Conservation (phyloP, 2,113 vertebrate species). For the Oenanthe oenanthe region DNA sequence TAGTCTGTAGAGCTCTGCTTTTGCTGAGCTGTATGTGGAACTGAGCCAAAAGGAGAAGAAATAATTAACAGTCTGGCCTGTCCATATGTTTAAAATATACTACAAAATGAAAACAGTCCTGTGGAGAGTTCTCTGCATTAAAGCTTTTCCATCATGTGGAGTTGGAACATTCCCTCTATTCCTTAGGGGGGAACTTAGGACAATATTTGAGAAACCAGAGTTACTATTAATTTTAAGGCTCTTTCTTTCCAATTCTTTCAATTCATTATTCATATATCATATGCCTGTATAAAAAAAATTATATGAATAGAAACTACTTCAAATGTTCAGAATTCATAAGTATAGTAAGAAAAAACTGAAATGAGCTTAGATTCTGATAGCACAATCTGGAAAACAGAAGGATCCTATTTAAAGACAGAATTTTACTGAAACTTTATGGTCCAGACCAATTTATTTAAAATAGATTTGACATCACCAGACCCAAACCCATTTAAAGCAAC, state of each 20-base stretch:
- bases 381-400: background rate
- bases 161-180: slow-evolving; percentile 17
- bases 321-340: background rate
- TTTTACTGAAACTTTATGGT: background rate
- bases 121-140: slow-evolving; percentile 40
- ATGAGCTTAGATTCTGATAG: background rate
- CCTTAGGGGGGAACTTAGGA: background rate
- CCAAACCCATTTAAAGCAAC: background rate
- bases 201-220: slow-evolving; percentile 46
- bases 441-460: background rate
- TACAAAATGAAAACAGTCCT: slow-evolving; percentile 58
- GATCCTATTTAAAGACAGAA: background rate
- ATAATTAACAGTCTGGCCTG: slow-evolving; percentile 60
- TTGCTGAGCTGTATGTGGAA: slow-evolving; percentile 40
- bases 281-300: background rate
- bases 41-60: slow-evolving; percentile 58
- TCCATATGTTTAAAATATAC: slow-evolving; percentile 57
- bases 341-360: background rate
- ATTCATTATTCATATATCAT: background rate
- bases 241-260: background rate
- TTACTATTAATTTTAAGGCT: slow-evolving; percentile 21
- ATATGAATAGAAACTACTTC: background rate
- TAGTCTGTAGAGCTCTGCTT: slow-evolving; percentile 20
- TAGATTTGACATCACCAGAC: background rate
- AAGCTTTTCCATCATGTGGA: background rate